Conservation (phyloP, 1,140 invertebrate species). For the Drosophila equinoxialis region DNA sequence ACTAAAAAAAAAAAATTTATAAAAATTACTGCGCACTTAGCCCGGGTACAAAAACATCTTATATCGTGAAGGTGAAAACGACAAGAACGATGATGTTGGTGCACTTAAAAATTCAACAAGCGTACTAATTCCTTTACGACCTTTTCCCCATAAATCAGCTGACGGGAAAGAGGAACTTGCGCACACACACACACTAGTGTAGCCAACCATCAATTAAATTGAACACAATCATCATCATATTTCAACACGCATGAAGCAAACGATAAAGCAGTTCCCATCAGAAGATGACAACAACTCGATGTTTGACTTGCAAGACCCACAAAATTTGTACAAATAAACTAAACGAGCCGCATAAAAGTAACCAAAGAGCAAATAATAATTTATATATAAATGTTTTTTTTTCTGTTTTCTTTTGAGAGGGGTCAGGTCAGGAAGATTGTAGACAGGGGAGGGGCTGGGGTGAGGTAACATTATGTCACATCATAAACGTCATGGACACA, state of each 20-base stretch:
- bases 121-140: slow-evolving; percentile 3
- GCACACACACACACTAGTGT: slow-evolving; percentile 1
- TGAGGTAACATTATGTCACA: slow-evolving; percentile 67
- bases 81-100: background rate
- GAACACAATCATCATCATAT: slow-evolving; percentile 23
- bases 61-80: background rate
- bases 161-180: slow-evolving; percentile 1
- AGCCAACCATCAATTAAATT: slow-evolving; percentile 50
- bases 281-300: background rate
- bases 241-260: background rate
- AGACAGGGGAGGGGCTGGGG: slow-evolving; percentile 36
- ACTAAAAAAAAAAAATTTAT: too few relatives aligned
- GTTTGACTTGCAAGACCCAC: slow-evolving; percentile 22
- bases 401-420: slow-evolving; percentile 6
- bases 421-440: slow-evolving; percentile 3
- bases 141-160: background rate
- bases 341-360: slow-evolving; percentile 62
- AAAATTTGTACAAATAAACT: slow-evolving; percentile 54
- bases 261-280: too few relatives aligned
- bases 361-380: slow-evolving; percentile 64
- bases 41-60: slow-evolving; percentile 8
- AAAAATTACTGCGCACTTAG: slow-evolving; percentile 7
- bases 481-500: slow-evolving; percentile 80
- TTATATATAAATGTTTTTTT: slow-evolving; percentile 10
- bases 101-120: slow-evolving; percentile 21